Evolutionary conservation across 2,113 vertebrate species (phyloP).

Genomic region (Podarcis cretensis): DNA sequence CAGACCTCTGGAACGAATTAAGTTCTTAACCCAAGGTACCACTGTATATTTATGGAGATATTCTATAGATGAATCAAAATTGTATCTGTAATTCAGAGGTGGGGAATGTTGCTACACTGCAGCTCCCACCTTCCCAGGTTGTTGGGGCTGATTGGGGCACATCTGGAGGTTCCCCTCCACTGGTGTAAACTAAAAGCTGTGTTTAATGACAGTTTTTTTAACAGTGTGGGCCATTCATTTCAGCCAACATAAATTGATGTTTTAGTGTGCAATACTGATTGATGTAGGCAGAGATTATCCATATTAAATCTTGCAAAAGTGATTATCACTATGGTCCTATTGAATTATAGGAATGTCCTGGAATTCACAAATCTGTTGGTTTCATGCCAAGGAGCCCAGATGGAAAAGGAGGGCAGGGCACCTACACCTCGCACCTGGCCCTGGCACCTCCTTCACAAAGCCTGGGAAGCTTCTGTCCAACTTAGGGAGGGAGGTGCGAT

Average conservation of each 20-base stretch:
- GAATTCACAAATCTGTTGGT: background rate
- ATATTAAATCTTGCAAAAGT: background rate
- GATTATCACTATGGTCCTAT: background rate
- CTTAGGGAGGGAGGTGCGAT: no score
- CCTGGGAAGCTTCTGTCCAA: no score
- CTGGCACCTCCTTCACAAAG: no score
- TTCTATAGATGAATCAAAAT: background rate
- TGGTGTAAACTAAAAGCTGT: background rate
- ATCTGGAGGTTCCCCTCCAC: background rate
- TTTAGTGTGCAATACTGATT: background rate
- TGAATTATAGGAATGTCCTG: background rate
- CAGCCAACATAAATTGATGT: background rate
- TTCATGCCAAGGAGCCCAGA: no score
- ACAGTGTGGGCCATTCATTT: background rate
- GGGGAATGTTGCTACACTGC: background rate
- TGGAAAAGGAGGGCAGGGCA: no score
- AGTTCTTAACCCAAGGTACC: no score
- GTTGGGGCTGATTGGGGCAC: background rate
- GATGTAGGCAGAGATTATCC: background rate
- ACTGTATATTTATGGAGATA: no score
- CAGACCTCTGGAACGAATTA: no score
- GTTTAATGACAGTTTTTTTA: background rate
- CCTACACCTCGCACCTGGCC: no score
- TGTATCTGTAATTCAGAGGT: background rate
- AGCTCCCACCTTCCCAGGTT: background rate